Evolutionary conservation across 2,113 vertebrate genomes (phyloP).

Genomic region (Sitta europaea): DNA sequence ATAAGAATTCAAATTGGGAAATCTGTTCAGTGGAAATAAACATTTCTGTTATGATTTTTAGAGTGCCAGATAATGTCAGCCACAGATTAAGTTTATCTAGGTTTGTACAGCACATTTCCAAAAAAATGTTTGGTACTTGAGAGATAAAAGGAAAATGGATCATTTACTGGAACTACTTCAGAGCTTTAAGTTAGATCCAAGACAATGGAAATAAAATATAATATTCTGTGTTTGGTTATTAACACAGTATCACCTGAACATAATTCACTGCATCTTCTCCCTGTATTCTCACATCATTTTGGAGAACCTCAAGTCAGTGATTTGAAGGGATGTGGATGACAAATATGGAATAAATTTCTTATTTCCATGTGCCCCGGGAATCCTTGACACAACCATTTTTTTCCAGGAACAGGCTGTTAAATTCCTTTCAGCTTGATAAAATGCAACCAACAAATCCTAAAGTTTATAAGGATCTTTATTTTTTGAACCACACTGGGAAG

Average conservation of each 20-base stretch:
- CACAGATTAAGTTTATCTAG: not conserved
- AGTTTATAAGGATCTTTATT: not conserved
- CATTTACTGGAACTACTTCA: not conserved
- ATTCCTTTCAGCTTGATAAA: constrained; percentile 4
- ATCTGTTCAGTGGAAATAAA: not conserved
- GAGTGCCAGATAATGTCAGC: not conserved
- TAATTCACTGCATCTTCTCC: not conserved
- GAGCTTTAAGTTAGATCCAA: not conserved
- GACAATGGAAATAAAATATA: not conserved
- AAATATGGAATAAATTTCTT: not conserved
- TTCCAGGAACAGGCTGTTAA: not conserved
- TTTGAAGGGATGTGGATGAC: not conserved
- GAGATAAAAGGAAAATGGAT: not conserved
- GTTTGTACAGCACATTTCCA: not conserved
- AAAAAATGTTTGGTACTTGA: not conserved
- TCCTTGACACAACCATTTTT: not conserved
- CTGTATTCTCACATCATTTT: not conserved
- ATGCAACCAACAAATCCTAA: not conserved
- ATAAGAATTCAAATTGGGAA: not conserved
- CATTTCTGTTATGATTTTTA: not conserved
- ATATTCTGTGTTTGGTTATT: not conserved
- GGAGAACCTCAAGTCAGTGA: not conserved
- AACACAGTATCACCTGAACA: not conserved
- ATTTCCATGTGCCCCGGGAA: not conserved
- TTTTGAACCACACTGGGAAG: not conserved